Percentiles rank a stretch among this genome's conserved stretches.
Evolutionary conservation across 2,113 vertebrate genomes (phyloP).

Genomic region (Petrocephalus microphthalmus): DNA sequence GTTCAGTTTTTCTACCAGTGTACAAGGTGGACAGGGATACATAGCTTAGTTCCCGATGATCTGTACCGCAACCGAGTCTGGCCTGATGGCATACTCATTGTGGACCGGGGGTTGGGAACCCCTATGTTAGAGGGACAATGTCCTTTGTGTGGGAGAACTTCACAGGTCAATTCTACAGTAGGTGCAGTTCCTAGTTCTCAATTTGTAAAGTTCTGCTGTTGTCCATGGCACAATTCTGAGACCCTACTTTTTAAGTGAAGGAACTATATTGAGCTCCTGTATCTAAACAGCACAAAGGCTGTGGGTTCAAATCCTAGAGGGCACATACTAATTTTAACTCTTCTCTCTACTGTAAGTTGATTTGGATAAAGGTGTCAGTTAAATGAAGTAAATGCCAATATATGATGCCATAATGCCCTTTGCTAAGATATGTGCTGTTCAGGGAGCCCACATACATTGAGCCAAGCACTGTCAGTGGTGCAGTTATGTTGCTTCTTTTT

Average conservation of each 20-base stretch:
- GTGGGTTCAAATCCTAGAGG: neutral
- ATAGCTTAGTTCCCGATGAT: neutral
- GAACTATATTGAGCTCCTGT: neutral
- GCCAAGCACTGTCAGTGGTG: neutral
- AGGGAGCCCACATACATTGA: neutral
- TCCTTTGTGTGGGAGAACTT: neutral
- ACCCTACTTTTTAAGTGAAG: neutral
- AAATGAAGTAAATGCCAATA: neutral
- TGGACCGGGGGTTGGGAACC: neutral
- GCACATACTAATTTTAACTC: neutral
- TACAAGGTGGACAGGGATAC: neutral
- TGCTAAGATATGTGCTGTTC: neutral
- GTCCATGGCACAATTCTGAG: neutral
- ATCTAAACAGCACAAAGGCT: neutral
- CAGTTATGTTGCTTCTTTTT: neutral
- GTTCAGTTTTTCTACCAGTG: neutral
- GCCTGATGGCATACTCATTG: neutral
- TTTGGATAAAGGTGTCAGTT: neutral
- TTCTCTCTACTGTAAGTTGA: neutral
- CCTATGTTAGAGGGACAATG: neutral
- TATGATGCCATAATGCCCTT: neutral
- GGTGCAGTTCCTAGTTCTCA: neutral
- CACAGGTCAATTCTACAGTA: neutral
- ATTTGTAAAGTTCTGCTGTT: neutral
- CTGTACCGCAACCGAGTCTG: neutral